Evolutionary conservation across 1,140 invertebrate genomes (phyloP).

Genomic region (Conus ventricosus): DNA sequence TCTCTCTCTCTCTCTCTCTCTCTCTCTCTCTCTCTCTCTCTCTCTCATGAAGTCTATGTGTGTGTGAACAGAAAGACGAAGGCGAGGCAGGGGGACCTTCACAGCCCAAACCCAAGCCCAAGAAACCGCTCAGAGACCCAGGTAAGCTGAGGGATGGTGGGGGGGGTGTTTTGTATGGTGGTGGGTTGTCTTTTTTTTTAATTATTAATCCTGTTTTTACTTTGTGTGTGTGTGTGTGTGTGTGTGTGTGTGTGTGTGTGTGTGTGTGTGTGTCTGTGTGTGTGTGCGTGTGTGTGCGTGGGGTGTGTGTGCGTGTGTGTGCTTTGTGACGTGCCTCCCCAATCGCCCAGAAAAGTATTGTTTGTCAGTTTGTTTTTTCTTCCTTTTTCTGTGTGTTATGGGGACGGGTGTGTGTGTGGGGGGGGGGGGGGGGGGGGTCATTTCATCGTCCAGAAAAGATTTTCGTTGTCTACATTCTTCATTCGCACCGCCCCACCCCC

Average conservation of each 20-base stretch:
- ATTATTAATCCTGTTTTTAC: no score
- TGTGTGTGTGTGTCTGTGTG: neutral
- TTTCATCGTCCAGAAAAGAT: no score
- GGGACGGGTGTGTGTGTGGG: neutral
- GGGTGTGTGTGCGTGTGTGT: neutral
- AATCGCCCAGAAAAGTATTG: neutral
- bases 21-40: neutral
- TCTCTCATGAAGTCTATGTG: neutral
- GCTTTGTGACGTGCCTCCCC: neutral
- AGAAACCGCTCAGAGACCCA: constrained; percentile 22
- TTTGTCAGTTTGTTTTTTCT: neutral
- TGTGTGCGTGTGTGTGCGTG: neutral
- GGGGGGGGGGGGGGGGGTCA: no score
- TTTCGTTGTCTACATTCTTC: neutral
- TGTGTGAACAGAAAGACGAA: constrained; percentile 18
- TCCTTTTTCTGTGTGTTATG: neutral
- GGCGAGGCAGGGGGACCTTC: neutral
- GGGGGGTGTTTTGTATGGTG: neutral
- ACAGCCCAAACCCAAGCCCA: constrained; percentile 23
- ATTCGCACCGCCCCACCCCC: no score
- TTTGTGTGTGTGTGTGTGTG: neutral
- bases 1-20: neutral
- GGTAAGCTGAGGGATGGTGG: neutral
- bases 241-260: neutral
- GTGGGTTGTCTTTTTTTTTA: neutral